Conservation (phyloP, 2,797 vertebrate genomes). For the Argya squamiceps region DNA sequence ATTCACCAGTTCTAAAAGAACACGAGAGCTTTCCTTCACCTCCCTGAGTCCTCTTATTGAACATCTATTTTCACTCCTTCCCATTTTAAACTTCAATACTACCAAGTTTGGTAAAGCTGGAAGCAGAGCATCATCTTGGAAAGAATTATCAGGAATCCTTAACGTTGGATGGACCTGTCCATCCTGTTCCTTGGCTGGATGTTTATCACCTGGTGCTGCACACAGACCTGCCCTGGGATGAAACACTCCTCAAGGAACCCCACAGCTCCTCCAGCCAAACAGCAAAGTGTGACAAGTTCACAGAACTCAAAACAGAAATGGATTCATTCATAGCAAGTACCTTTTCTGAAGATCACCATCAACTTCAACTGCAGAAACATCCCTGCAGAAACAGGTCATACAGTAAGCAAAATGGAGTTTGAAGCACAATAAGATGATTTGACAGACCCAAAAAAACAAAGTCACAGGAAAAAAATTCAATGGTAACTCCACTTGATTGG, state of each 20-base stretch:
- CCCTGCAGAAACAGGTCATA: conserved; percentile 49
- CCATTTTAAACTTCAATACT: not conserved
- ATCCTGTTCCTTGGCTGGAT: not conserved
- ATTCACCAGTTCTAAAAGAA: not conserved
- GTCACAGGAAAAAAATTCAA: not conserved
- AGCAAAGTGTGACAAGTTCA: not conserved
- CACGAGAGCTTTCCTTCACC: not conserved
- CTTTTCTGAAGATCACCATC: conserved; percentile 70
- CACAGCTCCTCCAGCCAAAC: not conserved
- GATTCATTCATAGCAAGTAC: not conserved
- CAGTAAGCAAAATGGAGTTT: not conserved
- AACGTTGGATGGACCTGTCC: not conserved
- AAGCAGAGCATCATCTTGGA: not conserved
- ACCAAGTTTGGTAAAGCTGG: not conserved
- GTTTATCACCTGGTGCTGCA: not conserved
- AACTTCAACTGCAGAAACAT: conserved; percentile 22
- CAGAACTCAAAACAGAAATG: not conserved
- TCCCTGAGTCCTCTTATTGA: not conserved
- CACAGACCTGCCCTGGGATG: not conserved
- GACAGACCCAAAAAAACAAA: not conserved
- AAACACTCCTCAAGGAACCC: not conserved
- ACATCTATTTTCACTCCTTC: not conserved
- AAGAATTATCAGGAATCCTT: not conserved
- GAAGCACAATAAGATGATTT: not conserved
- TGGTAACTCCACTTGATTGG: not conserved